Conservation (phyloP, 1,140 invertebrate species). For the Drosophila kohkoa region DNA sequence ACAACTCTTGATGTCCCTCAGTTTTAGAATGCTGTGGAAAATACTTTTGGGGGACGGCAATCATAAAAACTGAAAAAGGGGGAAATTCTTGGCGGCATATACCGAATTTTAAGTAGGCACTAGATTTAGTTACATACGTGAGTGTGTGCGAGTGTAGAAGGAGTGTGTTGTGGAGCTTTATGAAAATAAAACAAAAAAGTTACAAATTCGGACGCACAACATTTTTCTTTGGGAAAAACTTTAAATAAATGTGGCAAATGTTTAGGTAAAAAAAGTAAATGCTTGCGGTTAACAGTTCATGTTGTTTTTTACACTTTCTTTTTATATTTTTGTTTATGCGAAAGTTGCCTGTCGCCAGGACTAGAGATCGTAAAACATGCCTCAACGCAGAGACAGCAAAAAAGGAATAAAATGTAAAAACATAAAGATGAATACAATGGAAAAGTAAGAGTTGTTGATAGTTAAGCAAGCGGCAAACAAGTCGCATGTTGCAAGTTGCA, state of each 20-base stretch:
- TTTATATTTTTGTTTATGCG: constrained; percentile 1
- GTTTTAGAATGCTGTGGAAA: neutral
- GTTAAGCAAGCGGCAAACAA: constrained; percentile 34
- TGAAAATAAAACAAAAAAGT: constrained; percentile 28
- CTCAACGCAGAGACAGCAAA: constrained; percentile 26
- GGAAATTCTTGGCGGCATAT: constrained; percentile 2
- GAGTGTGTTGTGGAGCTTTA: constrained; percentile 13
- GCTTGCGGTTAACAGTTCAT: neutral
- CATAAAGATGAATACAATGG: constrained; percentile 21
- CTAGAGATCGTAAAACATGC: constrained; percentile 13
- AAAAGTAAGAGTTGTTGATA: constrained; percentile 8
- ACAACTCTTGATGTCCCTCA: neutral
- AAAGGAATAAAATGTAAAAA: neutral
- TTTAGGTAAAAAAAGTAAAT: constrained; percentile 4
- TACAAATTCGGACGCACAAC: constrained; percentile 21
- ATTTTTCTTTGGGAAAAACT: neutral
- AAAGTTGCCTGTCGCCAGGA: neutral
- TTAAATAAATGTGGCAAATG: constrained; percentile 13
- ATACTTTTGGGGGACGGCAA: constrained; percentile 1
- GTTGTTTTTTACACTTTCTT: neutral
- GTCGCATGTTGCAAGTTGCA: constrained; percentile 63
- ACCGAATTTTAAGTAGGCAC: constrained; percentile 8
- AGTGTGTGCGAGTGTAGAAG: neutral
- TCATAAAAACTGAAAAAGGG: constrained; percentile 11
- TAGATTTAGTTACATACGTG: constrained; percentile 9